Percentiles rank a stretch among this genome's conserved stretches.
Conservation (phyloP, 2,888 invertebrate species). For the Dryocosmus kuriphilus region DNA sequence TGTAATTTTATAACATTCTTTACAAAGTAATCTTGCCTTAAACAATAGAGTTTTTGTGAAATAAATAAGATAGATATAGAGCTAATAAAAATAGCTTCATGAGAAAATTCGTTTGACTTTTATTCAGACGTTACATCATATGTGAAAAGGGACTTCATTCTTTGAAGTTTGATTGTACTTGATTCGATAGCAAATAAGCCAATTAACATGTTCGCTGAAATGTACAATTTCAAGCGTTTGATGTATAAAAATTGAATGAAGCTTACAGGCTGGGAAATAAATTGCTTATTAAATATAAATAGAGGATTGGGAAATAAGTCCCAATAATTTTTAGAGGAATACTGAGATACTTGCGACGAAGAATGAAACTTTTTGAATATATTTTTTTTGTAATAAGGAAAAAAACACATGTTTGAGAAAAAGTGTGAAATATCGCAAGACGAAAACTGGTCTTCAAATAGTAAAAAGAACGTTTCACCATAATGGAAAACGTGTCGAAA, state of each 20-base stretch:
- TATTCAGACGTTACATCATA: not conserved
- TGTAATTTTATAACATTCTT: too few relatives aligned
- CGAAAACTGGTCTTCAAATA: constrained; percentile 3
- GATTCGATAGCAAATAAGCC: not conserved
- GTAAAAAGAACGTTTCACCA: constrained; percentile 4
- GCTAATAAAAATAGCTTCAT: too few relatives aligned
- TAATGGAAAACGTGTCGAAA: constrained; percentile 30
- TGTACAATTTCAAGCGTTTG: not conserved
- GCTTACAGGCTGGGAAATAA: too few relatives aligned
- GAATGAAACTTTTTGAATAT: not conserved
- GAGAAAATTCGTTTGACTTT: not conserved
- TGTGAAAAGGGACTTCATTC: not conserved
- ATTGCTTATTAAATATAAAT: not conserved
- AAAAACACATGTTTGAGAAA: not conserved
- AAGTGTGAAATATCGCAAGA: not conserved
- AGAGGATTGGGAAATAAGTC: not conserved
- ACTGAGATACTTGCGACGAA: not conserved
- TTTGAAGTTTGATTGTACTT: not conserved
- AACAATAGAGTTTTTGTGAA: too few relatives aligned
- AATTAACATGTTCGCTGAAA: not conserved
- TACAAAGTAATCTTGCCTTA: too few relatives aligned
- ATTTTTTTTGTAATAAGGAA: not conserved
- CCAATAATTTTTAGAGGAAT: not conserved
- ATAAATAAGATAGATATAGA: too few relatives aligned
- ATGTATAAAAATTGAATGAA: not conserved